Evolutionary conservation across 2,113 vertebrate genomes (phyloP), one percentile per base, ranked within the genome.

Genomic region (Actenoides hombroni): DNA sequence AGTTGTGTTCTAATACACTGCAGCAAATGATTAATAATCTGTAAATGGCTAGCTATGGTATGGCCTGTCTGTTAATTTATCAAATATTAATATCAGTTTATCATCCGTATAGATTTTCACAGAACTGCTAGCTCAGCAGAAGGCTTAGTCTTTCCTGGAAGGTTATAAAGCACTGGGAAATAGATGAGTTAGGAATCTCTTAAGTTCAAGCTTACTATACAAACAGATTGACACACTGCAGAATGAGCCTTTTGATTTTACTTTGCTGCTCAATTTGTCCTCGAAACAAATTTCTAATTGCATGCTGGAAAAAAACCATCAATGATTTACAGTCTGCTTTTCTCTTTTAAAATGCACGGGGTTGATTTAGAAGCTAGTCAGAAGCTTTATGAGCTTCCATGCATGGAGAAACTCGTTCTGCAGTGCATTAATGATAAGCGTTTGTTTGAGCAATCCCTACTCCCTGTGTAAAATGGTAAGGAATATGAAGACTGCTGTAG

Each of bases 11-110:
- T 4, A 39, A 56, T 21, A 84, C 39, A 68, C 48, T 35, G 0
- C 1, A 84, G 60, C 26, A 84, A 94, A 83, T 92, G 89, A 76
- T 61, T 92, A 92, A 83, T 85, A 84, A 79, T 46, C 64, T 75
- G 28, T 77, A 90, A 93, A 90, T 70, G 87, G 20, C 35, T 70
- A 49, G 20, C 13, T 67, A 24, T 46, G 20, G 16, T 67, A 24
- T 46, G 20, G 17, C 44, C 60, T 77, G 17, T 61, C 56, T 82
- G 39, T 28, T n/a, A 39, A 51, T 90, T 90, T 94, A 70, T 95
- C 84, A 90, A 65, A 51, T 90, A 86, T 77, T 93, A 74, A 90
- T 63, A 33, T 64, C 75, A 86, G 53, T 88, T 95, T 76, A 59
- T 93, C 2, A 1, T 91, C 49, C 0, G 0, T 86, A 80, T 67